Base-by-base conservation (phyloP, 2,797 vertebrate species). In the Cephalopachus bancanus region DNA sequence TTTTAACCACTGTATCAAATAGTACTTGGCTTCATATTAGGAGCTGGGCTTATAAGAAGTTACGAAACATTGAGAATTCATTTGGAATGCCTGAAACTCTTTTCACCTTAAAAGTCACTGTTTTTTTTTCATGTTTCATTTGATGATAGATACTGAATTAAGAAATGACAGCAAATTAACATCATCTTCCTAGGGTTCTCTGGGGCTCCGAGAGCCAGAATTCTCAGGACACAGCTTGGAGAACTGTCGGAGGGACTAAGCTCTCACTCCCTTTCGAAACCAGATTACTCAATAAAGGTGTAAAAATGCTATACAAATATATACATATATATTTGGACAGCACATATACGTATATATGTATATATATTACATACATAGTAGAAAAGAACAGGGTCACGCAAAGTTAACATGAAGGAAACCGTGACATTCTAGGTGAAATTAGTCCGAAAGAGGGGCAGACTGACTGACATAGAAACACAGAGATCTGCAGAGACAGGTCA, bases 41-140 rank as follows among this genome's bases (percentile, higher is more conserved):
- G 79, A 96, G 94, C 92, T 79, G 60, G 64, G 92, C 93, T 97
- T 85, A 85, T 67, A 97, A 94, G 95, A 92, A 85, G 81, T 94
- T 93, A 96, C 2, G 74, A 95, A 97, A 97, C 88, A 95, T 0
- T 14, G 59, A 85, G 62, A 96, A 96, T 97, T 97, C 87, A 95
- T 86, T 81, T 96, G 98, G 96, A 98, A 98, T 97, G 98, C 98
- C 94, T 97, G 93, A 95, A 88, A 88, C 60, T 67, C 91, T 86
- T 80, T 95, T 97, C 76, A 84, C 71, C 86, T 89, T 85, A 93
- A 83, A 97, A 95, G 75, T 76, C 88, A 53, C 76, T 74, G n/a
- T 88, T 55, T 33, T 65, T 65, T 37, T 71, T 75, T 85, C 55
- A 72, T 14, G 90, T 96, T 94, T 96, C 30, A 33, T 96, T 87